These are phyloP conservation scores for Synergus gifuensis DNA, from an alignment of 2,888 invertebrate species.

Conservation along the genomic window DNA sequence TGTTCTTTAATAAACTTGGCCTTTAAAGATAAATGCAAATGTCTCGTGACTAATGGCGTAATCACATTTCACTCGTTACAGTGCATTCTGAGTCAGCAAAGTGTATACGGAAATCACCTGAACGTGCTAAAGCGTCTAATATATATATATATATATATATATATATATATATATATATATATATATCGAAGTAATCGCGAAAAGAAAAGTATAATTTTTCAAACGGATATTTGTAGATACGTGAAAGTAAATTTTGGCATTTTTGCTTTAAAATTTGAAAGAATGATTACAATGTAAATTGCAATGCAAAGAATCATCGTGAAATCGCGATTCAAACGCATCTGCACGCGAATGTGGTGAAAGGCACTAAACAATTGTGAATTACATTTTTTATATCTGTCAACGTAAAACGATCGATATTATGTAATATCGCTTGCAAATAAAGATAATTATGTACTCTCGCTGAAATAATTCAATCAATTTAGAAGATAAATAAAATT, in stretches of 20 bases:
- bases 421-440: background rate
- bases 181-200: background rate
- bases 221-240: background rate
- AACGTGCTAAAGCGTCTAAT: slow-evolving; percentile 48
- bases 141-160: no score
- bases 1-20: slow-evolving; percentile 20
- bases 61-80: slow-evolving; percentile 7
- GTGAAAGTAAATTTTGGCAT: background rate
- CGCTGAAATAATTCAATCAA: no score
- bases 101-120: slow-evolving; percentile 36
- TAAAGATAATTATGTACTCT: background rate
- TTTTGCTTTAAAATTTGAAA: background rate
- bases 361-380: background rate
- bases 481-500: no score
- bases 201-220: background rate
- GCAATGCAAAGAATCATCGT: background rate
- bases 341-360: background rate
- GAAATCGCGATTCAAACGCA: background rate
- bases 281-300: background rate
- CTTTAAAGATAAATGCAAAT: background rate
- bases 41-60: slow-evolving; percentile 11
- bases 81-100: slow-evolving; percentile 48
- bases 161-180: no score
- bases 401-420: background rate
- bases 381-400: background rate